Evolutionary conservation across 2,113 vertebrate species (phyloP).

Genomic region (Mionectes macconnelli): DNA sequence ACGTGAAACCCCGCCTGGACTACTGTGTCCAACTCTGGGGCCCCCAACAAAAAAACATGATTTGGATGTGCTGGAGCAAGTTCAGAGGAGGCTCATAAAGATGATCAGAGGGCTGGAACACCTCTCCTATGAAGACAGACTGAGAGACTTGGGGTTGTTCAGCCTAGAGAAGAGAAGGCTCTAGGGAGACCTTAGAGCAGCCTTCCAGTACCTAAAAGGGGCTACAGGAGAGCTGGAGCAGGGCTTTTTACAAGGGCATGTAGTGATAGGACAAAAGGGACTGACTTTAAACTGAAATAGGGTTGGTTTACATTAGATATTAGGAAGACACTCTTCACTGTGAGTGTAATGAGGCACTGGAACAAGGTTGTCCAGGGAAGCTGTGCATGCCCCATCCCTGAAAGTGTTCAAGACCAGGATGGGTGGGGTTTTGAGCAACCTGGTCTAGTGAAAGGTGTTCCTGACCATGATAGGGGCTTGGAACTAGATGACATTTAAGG

Average conservation of each 20-base stretch:
- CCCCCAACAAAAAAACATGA: background rate
- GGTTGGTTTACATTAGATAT: background rate
- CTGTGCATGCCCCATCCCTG: background rate
- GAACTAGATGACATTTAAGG: background rate
- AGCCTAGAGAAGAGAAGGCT: background rate
- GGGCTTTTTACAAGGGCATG: background rate
- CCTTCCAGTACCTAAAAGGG: background rate
- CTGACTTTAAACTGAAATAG: background rate
- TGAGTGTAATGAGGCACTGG: background rate
- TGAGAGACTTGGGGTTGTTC: background rate
- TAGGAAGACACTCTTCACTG: background rate
- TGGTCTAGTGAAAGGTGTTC: background rate
- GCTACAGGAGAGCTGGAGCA: background rate
- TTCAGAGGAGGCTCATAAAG: background rate
- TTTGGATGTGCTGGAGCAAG: background rate
- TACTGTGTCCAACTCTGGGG: background rate
- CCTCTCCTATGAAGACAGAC: background rate
- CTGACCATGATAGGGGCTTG: background rate
- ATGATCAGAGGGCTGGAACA: background rate
- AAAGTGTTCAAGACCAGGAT: background rate
- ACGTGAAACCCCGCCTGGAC: fast-evolving
- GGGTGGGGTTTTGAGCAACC: background rate
- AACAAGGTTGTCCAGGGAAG: background rate
- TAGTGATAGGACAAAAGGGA: background rate
- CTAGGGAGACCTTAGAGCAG: background rate